Base-by-base conservation (phyloP, 2,113 vertebrate genomes). In the Gadus macrocephalus region DNA sequence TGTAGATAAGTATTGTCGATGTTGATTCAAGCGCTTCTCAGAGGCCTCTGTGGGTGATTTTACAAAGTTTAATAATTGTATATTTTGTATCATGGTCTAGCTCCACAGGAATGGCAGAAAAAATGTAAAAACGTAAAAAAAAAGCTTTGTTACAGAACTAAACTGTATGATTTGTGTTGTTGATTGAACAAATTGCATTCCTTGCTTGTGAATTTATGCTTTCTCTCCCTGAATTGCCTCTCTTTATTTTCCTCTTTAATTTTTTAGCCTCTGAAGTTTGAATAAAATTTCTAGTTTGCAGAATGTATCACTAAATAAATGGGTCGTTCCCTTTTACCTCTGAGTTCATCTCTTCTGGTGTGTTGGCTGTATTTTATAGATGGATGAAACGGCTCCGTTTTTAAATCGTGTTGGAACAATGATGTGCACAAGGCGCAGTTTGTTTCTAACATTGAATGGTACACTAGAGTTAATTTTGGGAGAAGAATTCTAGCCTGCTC, bases 251-350 rank as follows among this genome's bases (percentile, higher is more conserved):
- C 77, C 84, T 83, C 77, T 85, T 88, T 85, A 71, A 78, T 77
- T 89, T 87, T 88, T 90, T 92, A 93, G 86, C 90, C 85, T 91
- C 89, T 93, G 80, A 88, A 90, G 85, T 90, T 89, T 88, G 85
- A 93, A 92, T 93, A 86, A 88, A 86, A 91, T 92, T 93, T 94
- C 89, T 93, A 90, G 91, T 93, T 94, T 92, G 90, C 92, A 92
- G 87, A 93, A 87, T 91, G 91, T 94, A 91, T 92, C 93, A 93
- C 90, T 93, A 93, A 96, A 94, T 94, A 94, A 95, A 93, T 93
- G 92, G 93, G 93, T 93, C 91, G 91, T 92, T 90, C 89, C 87
- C 91, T 91, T 89, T 81, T 91, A 89, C 73, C 71, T 84, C 82
- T 87, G 76, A 89, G 88, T 83, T 87, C 71, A 85, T 83, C 81